A percentile compares a stretch with the other conserved stretches of the same genome.
Conservation (phyloP, 2,888 invertebrate genomes). For the Drosophila bunnanda region DNA sequence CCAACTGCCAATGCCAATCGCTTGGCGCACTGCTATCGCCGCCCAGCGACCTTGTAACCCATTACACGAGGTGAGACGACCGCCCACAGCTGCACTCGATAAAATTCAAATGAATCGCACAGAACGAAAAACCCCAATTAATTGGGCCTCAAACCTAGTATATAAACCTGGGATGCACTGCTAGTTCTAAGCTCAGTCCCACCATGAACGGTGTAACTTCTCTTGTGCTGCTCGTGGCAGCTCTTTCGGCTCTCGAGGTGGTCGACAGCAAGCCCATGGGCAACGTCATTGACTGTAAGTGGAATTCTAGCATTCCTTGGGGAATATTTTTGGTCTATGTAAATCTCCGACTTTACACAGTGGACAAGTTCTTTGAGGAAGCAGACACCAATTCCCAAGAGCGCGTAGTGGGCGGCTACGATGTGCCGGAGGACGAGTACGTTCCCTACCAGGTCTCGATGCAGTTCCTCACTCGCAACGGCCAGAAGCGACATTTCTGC, state of each 20-base stretch:
- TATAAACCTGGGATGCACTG: constrained; percentile 46
- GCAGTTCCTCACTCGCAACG: constrained; percentile 70
- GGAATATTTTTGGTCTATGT: not conserved
- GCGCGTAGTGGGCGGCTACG: constrained; percentile 82
- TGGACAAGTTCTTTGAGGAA: constrained; percentile 73
- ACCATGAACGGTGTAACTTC: constrained; percentile 43
- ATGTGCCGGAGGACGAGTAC: constrained; percentile 70
- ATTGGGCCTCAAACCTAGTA: constrained; percentile 24
- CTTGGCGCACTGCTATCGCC: constrained; percentile 12
- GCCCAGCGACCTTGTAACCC: constrained; percentile 60
- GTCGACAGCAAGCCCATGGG: constrained; percentile 29
- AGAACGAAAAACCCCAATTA: constrained; percentile 22
- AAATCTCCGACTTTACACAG: constrained; percentile 28
- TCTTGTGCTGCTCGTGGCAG: constrained; percentile 31
- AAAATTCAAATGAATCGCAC: constrained; percentile 62
- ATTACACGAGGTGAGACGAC: constrained; percentile 47
- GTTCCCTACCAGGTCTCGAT: constrained; percentile 82
- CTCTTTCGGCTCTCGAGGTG: not conserved
- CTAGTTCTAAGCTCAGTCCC: constrained; percentile 18
- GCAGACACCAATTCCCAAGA: constrained; percentile 70
- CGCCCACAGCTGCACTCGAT: constrained; percentile 55
- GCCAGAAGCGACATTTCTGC: constrained; percentile 82
- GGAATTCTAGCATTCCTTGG: not conserved
- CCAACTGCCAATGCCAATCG: constrained; percentile 7
- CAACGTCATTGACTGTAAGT: constrained; percentile 64